A percentile compares a stretch with the other conserved stretches of the same genome.
Evolutionary conservation across 2,113 vertebrate species (phyloP).

Genomic region (Psilopogon haemacephalus): DNA sequence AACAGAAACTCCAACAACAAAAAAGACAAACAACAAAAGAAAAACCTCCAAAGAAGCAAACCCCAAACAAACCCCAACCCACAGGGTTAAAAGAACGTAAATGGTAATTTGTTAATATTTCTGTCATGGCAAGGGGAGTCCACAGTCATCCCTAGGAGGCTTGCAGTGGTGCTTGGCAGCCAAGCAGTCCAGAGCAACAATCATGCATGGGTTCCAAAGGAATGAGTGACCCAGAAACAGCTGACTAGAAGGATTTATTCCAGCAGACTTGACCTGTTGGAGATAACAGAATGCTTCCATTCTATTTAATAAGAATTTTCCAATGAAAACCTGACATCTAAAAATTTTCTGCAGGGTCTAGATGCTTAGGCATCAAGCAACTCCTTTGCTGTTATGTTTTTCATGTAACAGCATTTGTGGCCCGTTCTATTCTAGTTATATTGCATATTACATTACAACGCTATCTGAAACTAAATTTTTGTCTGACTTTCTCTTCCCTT

Average conservation of each 20-base stretch:
- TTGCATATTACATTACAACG: not conserved
- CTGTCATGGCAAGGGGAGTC: not conserved
- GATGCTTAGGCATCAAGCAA: not conserved
- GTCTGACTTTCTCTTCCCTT: not conserved
- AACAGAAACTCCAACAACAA: no score
- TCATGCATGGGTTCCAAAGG: accelerated
- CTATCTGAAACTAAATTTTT: not conserved
- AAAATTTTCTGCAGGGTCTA: not conserved
- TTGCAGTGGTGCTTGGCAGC: not conserved
- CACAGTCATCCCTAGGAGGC: not conserved
- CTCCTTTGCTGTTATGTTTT: not conserved
- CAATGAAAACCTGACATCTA: not conserved
- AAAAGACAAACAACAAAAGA: no score
- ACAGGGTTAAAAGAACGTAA: not conserved
- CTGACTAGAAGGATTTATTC: not conserved
- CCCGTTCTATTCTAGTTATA: not conserved
- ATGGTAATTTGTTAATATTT: not conserved
- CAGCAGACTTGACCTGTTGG: not conserved
- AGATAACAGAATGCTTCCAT: not conserved
- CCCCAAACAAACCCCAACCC: no score
- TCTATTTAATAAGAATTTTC: not conserved
- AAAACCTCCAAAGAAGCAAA: no score
- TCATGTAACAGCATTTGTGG: not conserved
- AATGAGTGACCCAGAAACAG: not conserved
- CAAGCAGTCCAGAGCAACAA: not conserved